Conservation (phyloP, 2,888 invertebrate genomes). For the Acholoe squamosa region DNA sequence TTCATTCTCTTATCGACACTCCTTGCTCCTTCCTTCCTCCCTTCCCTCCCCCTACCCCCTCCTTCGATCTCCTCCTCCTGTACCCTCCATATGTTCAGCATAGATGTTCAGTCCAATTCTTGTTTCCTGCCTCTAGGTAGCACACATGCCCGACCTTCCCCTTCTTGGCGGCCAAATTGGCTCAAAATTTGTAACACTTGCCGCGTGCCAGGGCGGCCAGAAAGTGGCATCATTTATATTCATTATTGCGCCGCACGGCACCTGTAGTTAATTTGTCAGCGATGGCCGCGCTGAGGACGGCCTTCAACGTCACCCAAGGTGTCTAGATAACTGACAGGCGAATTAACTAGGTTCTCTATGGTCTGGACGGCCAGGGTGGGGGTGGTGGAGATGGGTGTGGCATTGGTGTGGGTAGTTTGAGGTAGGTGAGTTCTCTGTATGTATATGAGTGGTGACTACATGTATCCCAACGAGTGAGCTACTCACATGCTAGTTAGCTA, state of each 20-base stretch:
- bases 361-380: background rate
- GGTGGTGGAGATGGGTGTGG: no score
- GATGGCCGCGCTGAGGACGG: background rate
- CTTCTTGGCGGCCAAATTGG: constrained; percentile 58
- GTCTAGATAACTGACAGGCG: constrained; percentile 54
- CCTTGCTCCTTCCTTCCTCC: background rate
- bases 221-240: constrained; percentile 64
- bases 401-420: background rate
- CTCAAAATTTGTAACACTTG: constrained; percentile 64
- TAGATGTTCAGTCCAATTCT: background rate
- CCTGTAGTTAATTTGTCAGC: constrained; percentile 62
- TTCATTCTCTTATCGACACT: background rate
- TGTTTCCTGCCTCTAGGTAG: no score
- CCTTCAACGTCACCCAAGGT: constrained; percentile 44
- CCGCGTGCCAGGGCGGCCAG: constrained; percentile 40
- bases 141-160: constrained; percentile 26
- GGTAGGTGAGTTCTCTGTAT: background rate
- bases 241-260: constrained; percentile 48
- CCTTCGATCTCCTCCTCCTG: background rate
- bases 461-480: background rate
- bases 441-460: background rate
- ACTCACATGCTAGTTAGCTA: background rate
- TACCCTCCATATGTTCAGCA: background rate
- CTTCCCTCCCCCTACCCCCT: background rate
- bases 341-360: constrained; percentile 56